phyloP scores from a whole-genome alignment of 1,140 invertebrate species.

The Sweltsa coloradensis region DNA sequence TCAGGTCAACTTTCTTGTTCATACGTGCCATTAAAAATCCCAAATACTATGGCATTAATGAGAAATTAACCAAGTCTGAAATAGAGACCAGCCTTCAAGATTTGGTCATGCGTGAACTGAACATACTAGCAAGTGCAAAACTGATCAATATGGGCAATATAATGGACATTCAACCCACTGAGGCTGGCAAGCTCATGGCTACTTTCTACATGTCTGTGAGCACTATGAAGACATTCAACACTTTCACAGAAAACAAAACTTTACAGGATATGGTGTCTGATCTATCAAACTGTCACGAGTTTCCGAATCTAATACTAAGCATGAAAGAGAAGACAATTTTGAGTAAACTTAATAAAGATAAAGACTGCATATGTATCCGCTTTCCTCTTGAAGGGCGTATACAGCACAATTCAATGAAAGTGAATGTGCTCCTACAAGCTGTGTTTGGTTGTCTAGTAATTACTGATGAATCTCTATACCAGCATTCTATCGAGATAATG shows the following conservation, averaged over 20 bases:
- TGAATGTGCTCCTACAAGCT: slow-evolving; percentile 60
- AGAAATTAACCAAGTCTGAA: slow-evolving; percentile 28
- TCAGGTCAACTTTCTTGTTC: slow-evolving; percentile 66
- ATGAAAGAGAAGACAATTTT: slow-evolving; percentile 43
- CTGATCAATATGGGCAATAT: slow-evolving; percentile 40
- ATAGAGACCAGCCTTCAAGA: slow-evolving; percentile 53
- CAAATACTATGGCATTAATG: slow-evolving; percentile 46
- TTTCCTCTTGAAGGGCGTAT: slow-evolving; percentile 49
- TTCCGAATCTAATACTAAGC: slow-evolving; percentile 44
- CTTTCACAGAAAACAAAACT: slow-evolving; percentile 32
- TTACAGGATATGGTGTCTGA: slow-evolving; percentile 31
- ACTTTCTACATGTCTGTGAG: slow-evolving; percentile 46
- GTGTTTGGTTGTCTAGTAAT: slow-evolving; percentile 54
- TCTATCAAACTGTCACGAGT: slow-evolving; percentile 43
- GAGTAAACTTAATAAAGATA: slow-evolving; percentile 46
- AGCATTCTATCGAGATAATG: slow-evolving; percentile 57
- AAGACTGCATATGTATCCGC: slow-evolving; percentile 35
- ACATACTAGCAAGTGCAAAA: slow-evolving; percentile 34
- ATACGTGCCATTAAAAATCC: slow-evolving; percentile 58
- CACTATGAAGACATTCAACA: slow-evolving; percentile 47
- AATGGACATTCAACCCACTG: slow-evolving; percentile 37
- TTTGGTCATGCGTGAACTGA: slow-evolving; percentile 41
- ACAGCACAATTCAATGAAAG: slow-evolving; percentile 46
- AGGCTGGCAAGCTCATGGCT: slow-evolving; percentile 45
- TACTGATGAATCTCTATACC: slow-evolving; percentile 47